Evolutionary conservation across 2,113 vertebrate species (phyloP), one percentile per base, ranked within the genome.

Genomic region (Anoura caudifer): DNA sequence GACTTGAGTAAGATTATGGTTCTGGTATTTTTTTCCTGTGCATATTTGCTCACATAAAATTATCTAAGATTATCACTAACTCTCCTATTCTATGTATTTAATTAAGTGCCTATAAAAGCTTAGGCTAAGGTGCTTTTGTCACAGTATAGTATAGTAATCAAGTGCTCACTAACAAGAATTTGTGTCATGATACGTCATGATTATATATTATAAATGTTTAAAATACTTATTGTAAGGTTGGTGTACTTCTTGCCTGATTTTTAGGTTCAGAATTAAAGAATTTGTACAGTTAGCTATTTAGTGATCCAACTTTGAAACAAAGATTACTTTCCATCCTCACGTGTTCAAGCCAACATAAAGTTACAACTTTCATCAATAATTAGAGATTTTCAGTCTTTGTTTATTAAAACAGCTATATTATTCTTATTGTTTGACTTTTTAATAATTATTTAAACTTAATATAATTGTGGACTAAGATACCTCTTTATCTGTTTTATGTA

Each of bases 181-280:
- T 59, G 45, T 33, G 16, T 43, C 26, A 31, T 76, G 17, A 20
- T 61, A 69, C 13, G 24, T 92, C 33, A 28, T 73, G 33, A 67
- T 41, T n/a, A 54, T 50, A 50, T 56, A 54, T 38, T 70, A 33
- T 20, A 65, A 45, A 41, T 31, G 41, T 73, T 52, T 59, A 16
- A 79, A 56, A 52, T 84, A 41, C 16, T 87, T 82, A 77, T 24
- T 63, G 41, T 67, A 67, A 67, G 12, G 2, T 90, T 61, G 16
- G n/a, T 19, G 7, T 82, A 65, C 3, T 91, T 80, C 24, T 67
- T 87, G 54, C 59, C 47, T 92, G 22, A 93, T 59, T 81, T 92
- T 93, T 85, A 69, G 87, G 26, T 90, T 93, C 67, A 69, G 41
- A 81, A 81, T 67, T 81, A 69, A 63, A 95, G 16, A 76, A 63